Conservation (phyloP, 2,113 vertebrate genomes). For the Plestiodon gilberti region DNA sequence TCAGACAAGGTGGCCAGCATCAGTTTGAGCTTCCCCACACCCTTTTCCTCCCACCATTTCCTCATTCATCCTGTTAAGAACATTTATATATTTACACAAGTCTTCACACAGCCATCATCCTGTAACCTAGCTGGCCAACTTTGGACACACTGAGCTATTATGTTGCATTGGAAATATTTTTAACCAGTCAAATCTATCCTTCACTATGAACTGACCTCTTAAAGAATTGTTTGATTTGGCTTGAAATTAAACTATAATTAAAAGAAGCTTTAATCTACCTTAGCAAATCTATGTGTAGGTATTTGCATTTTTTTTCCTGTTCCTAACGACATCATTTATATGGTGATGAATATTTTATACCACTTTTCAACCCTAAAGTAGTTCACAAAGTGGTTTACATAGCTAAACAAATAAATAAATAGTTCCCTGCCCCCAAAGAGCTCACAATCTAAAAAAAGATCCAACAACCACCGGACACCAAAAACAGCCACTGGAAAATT, state of each 20-base stretch:
- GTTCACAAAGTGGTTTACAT: too few relatives aligned
- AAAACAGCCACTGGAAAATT: neutral
- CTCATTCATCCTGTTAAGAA: neutral
- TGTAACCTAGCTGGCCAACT: neutral
- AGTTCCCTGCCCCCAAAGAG: neutral
- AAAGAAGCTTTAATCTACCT: neutral
- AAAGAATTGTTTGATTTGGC: neutral
- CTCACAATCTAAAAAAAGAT: neutral
- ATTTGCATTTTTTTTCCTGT: neutral
- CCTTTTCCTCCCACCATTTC: neutral
- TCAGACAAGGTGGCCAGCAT: constrained; percentile 9
- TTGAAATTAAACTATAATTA: neutral
- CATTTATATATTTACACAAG: neutral
- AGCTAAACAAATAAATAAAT: too few relatives aligned
- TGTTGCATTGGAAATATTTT: neutral
- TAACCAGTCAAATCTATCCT: neutral
- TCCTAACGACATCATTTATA: neutral
- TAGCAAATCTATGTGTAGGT: neutral
- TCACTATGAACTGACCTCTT: neutral
- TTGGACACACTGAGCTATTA: neutral
- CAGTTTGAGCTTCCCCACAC: neutral
- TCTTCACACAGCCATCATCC: neutral
- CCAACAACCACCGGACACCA: too few relatives aligned
- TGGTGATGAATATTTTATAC: neutral
- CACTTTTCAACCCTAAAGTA: neutral